Percentiles rank a stretch among this genome's conserved stretches.
These are phyloP conservation scores for Noctua pronuba DNA, from an alignment of 2,888 invertebrate species.

Conservation along the genomic window DNA sequence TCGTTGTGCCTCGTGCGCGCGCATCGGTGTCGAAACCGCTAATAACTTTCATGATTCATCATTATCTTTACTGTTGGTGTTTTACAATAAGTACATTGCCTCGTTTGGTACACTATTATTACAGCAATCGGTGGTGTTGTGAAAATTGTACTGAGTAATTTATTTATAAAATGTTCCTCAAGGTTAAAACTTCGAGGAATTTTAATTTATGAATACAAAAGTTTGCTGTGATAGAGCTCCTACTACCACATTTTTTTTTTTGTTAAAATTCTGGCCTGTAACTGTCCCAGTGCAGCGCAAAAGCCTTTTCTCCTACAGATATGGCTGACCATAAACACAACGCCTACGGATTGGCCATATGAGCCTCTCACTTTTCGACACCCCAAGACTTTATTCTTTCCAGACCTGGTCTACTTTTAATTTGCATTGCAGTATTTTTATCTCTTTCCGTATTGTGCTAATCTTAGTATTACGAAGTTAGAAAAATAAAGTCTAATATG, in stretches of 20 bases:
- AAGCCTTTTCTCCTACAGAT: not conserved
- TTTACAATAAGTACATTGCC: conserved; percentile 45
- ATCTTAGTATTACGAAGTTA: too few relatives aligned
- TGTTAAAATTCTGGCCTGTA: not conserved
- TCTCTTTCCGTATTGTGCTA: not conserved
- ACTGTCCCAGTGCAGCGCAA: not conserved
- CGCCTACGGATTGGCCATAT: not conserved
- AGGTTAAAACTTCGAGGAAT: not conserved
- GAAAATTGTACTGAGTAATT: conserved; percentile 5
- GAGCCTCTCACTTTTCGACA: not conserved
- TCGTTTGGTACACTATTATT: conserved; percentile 31
- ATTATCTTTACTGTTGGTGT: conserved; percentile 46
- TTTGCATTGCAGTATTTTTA: not conserved
- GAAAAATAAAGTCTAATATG: conserved; percentile 1
- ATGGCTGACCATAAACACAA: not conserved
- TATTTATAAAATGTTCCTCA: not conserved
- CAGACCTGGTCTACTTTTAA: not conserved
- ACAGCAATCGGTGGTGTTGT: conserved; percentile 33
- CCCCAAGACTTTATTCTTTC: not conserved
- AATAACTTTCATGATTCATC: conserved; percentile 60
- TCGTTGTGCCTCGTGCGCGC: conserved; percentile 20
- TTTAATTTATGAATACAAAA: not conserved
- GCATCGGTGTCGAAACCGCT: conserved; percentile 56
- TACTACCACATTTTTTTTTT: not conserved
- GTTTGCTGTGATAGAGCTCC: not conserved